These are phyloP conservation scores for Tachina fera DNA, from an alignment of 2,888 invertebrate species.

Conservation along the genomic window DNA sequence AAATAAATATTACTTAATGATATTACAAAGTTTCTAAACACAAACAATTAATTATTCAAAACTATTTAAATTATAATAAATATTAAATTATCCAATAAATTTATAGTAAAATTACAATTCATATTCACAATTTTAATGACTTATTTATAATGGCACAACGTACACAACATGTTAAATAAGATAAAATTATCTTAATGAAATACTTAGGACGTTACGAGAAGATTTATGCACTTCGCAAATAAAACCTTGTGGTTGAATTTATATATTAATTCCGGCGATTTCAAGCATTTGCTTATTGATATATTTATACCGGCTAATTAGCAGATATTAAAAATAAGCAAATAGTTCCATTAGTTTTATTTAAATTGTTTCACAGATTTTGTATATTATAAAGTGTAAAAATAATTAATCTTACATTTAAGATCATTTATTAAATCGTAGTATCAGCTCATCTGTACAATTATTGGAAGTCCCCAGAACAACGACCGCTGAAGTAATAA, in stretches of 20 bases:
- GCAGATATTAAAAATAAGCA: neutral
- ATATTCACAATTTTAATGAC: neutral
- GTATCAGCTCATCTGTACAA: neutral
- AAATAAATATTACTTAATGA: neutral
- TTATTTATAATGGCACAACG: neutral
- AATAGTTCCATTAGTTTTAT: neutral
- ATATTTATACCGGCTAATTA: neutral
- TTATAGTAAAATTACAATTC: neutral
- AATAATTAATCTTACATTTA: neutral
- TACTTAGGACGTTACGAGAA: neutral
- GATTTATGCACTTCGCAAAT: neutral
- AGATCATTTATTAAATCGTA: neutral
- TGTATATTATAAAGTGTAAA: neutral
- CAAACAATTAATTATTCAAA: neutral
- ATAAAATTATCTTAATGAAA: neutral
- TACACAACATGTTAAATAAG: neutral
- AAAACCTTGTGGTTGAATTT: neutral
- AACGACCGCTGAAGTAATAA: slow-evolving; percentile 1
- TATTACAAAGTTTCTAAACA: neutral
- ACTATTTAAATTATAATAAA: neutral
- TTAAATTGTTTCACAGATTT: neutral
- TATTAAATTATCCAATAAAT: neutral
- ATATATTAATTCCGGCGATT: neutral
- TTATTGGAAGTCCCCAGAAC: neutral
- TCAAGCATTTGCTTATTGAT: neutral